Evolutionary conservation across 2,113 vertebrate genomes (phyloP).

Genomic region (Damaliscus lunatus): DNA sequence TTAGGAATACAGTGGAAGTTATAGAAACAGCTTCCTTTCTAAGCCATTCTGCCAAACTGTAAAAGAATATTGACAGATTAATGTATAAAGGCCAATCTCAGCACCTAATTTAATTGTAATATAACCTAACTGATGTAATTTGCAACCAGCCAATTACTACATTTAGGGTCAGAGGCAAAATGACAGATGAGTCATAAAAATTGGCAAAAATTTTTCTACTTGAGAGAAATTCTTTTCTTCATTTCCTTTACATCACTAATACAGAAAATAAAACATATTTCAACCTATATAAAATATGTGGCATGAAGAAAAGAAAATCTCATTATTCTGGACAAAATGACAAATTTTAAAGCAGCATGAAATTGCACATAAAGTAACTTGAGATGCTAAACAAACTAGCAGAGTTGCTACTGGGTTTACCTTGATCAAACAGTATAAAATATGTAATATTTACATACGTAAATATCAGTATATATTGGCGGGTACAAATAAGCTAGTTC

Average conservation of each 20-base stretch:
- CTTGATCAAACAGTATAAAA: not conserved
- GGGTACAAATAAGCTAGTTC: not conserved
- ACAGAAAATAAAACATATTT: not conserved
- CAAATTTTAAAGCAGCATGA: not conserved
- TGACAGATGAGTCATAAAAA: conserved; percentile 28
- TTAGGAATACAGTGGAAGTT: not conserved
- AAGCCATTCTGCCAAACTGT: conserved; percentile 20
- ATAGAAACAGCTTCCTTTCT: not conserved
- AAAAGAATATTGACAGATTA: conserved; percentile 41
- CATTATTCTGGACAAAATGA: not conserved
- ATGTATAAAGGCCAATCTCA: not conserved
- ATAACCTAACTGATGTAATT: conserved; percentile 6
- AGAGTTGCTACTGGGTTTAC: not conserved
- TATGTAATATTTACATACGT: not conserved
- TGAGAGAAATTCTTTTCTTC: conserved; percentile 7
- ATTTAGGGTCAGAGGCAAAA: conserved; percentile 48
- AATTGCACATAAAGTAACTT: not conserved
- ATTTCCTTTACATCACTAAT: conserved; percentile 18
- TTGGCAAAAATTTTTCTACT: not conserved
- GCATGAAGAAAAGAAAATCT: not conserved
- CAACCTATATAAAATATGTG: not conserved
- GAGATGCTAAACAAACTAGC: not conserved
- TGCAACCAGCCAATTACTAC: conserved; percentile 47
- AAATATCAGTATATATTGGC: not conserved
- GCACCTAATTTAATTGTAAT: conserved; percentile 55